Conservation (phyloP, 2,113 vertebrate genomes). For the Nymphicus hollandicus region DNA sequence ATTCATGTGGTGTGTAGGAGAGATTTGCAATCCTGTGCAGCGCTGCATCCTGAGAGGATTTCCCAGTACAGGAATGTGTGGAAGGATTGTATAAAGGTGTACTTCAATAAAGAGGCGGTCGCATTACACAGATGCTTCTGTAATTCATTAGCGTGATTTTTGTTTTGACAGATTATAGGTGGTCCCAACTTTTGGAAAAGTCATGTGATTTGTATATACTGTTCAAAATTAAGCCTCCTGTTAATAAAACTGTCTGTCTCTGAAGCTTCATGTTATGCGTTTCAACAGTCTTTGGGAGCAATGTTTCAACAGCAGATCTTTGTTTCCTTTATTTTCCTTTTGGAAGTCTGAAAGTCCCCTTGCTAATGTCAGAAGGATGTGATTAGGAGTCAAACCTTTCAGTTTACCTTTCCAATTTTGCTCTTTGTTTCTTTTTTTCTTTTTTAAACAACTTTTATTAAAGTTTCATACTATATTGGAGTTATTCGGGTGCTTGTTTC, state of each 20-base stretch:
- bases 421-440: conserved; percentile 49
- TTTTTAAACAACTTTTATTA: conserved; percentile 68
- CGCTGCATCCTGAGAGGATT: conserved; percentile 59
- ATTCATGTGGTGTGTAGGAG: conserved; percentile 70
- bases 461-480: conserved; percentile 73
- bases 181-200: conserved; percentile 73
- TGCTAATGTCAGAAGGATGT: conserved; percentile 69
- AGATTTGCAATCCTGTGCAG: conserved; percentile 68
- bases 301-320: conserved; percentile 68
- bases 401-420: conserved; percentile 63
- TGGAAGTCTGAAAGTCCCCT: conserved; percentile 60
- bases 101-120: conserved; percentile 72
- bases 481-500: conserved; percentile 71
- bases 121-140: conserved; percentile 69
- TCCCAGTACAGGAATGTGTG: conserved; percentile 59
- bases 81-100: conserved; percentile 71
- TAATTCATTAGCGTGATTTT: conserved; percentile 70
- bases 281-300: conserved; percentile 70
- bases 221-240: conserved; percentile 81
- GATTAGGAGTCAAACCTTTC: conserved; percentile 68
- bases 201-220: conserved; percentile 82
- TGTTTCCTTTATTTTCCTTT: background rate
- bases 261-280: conserved; percentile 72
- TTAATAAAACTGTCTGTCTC: conserved; percentile 91
- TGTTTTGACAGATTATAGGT: conserved; percentile 73